phyloP scores from a whole-genome alignment of 2,888 invertebrate species.

The Pecten maximus region DNA sequence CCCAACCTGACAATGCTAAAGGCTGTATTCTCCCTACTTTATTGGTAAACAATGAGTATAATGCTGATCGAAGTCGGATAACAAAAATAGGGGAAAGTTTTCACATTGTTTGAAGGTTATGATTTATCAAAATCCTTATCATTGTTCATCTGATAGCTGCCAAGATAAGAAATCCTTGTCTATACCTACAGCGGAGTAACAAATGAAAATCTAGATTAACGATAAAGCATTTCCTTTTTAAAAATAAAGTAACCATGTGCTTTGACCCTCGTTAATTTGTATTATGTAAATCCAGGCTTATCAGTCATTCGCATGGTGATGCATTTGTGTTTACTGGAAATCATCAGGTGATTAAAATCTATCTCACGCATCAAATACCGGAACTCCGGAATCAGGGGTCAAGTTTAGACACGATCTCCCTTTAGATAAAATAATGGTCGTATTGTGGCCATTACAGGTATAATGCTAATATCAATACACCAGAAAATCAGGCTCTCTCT shows the following conservation, averaged over 20 bases:
- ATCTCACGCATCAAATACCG: not conserved
- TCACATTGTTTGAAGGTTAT: not conserved
- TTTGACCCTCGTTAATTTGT: not conserved
- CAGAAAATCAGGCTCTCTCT: not conserved
- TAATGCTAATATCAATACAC: not conserved
- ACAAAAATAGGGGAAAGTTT: conserved; percentile 1
- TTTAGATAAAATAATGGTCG: not conserved
- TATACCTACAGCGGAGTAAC: not conserved
- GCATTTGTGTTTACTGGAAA: not conserved
- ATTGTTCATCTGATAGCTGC: not conserved
- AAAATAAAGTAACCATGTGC: not conserved
- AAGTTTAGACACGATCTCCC: not conserved
- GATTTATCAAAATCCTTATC: conserved; percentile 14
- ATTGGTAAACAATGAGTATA: not conserved
- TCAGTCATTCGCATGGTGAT: not conserved
- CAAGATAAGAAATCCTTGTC: conserved; percentile 18
- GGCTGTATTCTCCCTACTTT: too few relatives aligned
- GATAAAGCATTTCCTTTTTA: not conserved
- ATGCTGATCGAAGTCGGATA: not conserved
- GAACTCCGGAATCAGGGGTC: not conserved
- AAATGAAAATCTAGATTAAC: not conserved
- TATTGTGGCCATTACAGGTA: not conserved
- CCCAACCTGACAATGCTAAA: too few relatives aligned
- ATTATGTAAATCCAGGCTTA: not conserved
- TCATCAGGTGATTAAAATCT: not conserved